Base-by-base conservation (phyloP, 2,113 vertebrate species). In the Pithys albifrons region DNA sequence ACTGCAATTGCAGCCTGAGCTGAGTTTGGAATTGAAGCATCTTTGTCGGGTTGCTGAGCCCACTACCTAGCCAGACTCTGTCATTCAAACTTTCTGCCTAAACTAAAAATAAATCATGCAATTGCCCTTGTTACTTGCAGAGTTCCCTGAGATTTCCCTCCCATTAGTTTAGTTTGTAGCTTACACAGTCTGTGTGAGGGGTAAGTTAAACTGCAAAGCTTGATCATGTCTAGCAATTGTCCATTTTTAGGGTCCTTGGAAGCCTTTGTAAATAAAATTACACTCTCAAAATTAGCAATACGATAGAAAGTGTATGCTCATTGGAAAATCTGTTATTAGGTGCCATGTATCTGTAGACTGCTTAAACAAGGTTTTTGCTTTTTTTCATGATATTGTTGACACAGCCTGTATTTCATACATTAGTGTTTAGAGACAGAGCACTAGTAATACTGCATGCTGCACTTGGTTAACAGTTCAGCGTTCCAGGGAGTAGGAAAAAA, bases 361-460 rank as follows among this genome's bases (percentile, higher is more conserved):
- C 69, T 84, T 92, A 84, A 70, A 81, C 33, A 51, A 66, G 58
- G 7, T 5, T 87, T 92, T 87, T 82, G 52, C 35, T 54, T 79
- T 85, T 58, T n/a, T 31, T 86, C 6, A 2, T 78, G 10, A 15
- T 91, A 71, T 59, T 79, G 33, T 88, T 93, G 59, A 48, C 59
- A 79, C n/a, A 48, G 33, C 19, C 62, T 73, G 14, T 29, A 48
- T 88, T 83, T 91, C 64, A 29, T 20, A 66, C 27, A 24, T 37
- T 23, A 29, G 12, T n/a, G 73, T 41, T 76, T 37, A 43, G 15
- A 62, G 51, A 71, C 35, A 51, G 67, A 27, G n/a, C 12, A 0
- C n/a, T 29, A 6, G 51, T 48, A 52, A 35, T 61, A 37, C 1
- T 18, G 12, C 5, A 0, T 41, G 19, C 55, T 6, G 1, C 33